These are phyloP conservation scores for Schlechtendalia chinensis DNA, from an alignment of 1,140 invertebrate species.

Conservation along the genomic window DNA sequence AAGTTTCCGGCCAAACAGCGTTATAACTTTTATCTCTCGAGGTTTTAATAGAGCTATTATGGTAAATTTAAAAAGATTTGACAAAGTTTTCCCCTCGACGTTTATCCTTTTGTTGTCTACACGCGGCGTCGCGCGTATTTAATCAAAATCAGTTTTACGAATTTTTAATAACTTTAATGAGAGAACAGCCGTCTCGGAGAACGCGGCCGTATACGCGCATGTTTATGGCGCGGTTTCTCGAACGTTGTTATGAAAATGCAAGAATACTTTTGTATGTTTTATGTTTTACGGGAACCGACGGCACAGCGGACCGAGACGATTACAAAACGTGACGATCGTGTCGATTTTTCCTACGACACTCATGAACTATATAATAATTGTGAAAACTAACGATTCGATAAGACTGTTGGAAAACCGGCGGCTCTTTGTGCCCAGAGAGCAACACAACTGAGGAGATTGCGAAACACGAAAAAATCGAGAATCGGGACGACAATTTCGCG, in stretches of 20 bases:
- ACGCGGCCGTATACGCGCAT: too few species aligned
- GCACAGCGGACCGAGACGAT: too few species aligned
- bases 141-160: constrained; percentile 36
- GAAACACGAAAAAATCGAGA: too few species aligned
- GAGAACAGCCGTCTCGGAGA: not conserved
- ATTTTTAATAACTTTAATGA: constrained; percentile 41
- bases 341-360: too few species aligned
- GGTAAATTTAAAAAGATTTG: constrained; percentile 41
- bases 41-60: constrained; percentile 29
- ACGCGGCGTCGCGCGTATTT: constrained; percentile 14
- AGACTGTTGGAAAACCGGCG: too few species aligned
- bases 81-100: constrained; percentile 30
- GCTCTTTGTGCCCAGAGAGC: too few species aligned
- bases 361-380: too few species aligned
- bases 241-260: not conserved
- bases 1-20: constrained; percentile 25
- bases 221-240: not conserved
- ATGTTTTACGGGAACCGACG: too few species aligned
- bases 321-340: too few species aligned
- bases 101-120: constrained; percentile 36
- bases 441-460: too few species aligned
- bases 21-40: constrained; percentile 39
- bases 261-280: not conserved
- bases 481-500: too few species aligned
- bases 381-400: too few species aligned